phyloP scores from a whole-genome alignment of 2,113 vertebrate genomes.

The Rhinopomastus cyanomelas region DNA sequence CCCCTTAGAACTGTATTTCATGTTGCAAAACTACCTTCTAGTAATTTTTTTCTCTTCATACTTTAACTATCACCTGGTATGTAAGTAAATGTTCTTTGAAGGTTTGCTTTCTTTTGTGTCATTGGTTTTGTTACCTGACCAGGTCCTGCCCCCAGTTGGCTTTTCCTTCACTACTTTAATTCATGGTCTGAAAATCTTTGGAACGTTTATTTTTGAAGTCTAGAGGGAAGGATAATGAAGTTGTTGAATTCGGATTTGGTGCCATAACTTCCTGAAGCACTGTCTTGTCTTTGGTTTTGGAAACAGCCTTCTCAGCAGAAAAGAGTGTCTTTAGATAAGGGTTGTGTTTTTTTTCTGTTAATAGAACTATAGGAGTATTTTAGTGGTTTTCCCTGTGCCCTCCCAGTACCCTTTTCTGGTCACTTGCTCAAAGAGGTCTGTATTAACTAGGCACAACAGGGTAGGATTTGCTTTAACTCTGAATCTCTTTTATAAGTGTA shows the following conservation, averaged over 20 bases:
- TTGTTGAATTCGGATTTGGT: not conserved
- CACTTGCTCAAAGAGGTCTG: not conserved
- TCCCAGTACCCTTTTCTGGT: not conserved
- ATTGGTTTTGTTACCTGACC: not conserved
- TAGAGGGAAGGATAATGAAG: not conserved
- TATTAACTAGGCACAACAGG: not conserved
- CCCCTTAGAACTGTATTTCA: not conserved
- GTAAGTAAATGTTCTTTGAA: not conserved
- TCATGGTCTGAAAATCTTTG: not conserved
- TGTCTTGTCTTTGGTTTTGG: not conserved
- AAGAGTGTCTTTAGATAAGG: not conserved
- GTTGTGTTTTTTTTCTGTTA: not conserved
- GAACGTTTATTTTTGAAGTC: not conserved
- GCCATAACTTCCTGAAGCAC: not conserved
- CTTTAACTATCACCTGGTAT: too few species aligned
- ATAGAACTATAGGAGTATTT: not conserved
- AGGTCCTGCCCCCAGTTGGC: fast-evolving
- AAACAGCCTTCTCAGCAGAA: not conserved
- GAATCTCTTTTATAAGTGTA: not conserved
- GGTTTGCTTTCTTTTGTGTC: not conserved
- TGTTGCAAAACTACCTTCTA: not conserved
- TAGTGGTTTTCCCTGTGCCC: fast-evolving
- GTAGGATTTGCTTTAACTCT: not conserved
- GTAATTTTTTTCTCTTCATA: not conserved
- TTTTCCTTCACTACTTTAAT: not conserved